phyloP scores from a whole-genome alignment of 2,113 vertebrate genomes.

The Melospiza melodia region DNA sequence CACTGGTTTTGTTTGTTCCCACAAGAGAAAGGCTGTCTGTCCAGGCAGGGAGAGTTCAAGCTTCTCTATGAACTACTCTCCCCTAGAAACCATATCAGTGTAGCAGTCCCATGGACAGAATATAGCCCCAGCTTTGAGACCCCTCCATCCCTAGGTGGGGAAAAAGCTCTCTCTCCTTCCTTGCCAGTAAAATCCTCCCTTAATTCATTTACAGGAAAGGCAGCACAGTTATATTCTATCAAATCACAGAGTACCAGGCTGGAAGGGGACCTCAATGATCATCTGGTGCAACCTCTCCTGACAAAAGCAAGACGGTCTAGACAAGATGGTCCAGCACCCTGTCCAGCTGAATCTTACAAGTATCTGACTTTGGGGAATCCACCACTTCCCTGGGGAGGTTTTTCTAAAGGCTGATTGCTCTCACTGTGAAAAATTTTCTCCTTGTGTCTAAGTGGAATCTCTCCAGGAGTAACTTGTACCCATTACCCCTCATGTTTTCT shows the following conservation, averaged over 20 bases:
- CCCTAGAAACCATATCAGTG: not conserved
- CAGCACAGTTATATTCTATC: not conserved
- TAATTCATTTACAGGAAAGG: not conserved
- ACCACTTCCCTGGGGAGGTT: not conserved
- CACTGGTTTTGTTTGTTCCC: not conserved
- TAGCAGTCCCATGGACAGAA: not conserved
- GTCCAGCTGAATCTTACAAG: not conserved
- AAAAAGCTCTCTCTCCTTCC: not conserved
- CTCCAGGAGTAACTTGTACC: not conserved
- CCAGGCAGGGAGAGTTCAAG: not conserved
- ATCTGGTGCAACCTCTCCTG: not conserved
- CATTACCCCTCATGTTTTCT: not conserved
- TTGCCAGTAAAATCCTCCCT: not conserved
- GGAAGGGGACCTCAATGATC: not conserved
- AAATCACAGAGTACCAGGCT: not conserved
- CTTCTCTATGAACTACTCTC: not conserved
- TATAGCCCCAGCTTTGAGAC: not conserved
- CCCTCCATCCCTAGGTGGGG: not conserved
- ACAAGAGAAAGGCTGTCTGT: not conserved
- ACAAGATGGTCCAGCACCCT: not conserved
- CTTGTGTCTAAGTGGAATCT: not conserved
- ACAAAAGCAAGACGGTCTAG: not conserved
- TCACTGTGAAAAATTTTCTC: not conserved
- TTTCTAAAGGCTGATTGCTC: not conserved
- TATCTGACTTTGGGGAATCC: not conserved